Evolutionary conservation across 2,888 invertebrate genomes (phyloP).

Genomic region (Drosophila anceps): DNA sequence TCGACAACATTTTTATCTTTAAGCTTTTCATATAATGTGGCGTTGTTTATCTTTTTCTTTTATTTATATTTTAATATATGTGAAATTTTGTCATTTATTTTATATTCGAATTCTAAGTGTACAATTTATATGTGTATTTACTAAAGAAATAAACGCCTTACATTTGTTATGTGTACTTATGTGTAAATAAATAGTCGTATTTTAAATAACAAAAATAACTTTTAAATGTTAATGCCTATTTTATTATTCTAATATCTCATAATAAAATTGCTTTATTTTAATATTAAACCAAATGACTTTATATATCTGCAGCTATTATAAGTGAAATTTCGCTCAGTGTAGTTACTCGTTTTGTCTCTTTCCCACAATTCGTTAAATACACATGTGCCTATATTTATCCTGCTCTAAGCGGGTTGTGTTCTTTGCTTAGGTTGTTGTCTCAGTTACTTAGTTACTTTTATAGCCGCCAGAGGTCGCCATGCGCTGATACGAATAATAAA

Average conservation of each 20-base stretch:
- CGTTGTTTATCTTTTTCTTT: constrained; percentile 1
- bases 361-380: neutral
- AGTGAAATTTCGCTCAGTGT: constrained; percentile 41
- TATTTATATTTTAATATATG: constrained; percentile 9
- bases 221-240: neutral
- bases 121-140: constrained; percentile 45
- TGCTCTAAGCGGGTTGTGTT: constrained; percentile 24
- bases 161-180: constrained; percentile 74
- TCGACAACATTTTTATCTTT: constrained; percentile 33
- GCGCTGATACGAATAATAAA: fast-evolving
- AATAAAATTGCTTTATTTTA: neutral
- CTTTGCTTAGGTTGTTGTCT: constrained; percentile 9
- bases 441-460: neutral
- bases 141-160: constrained; percentile 46
- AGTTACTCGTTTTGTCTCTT: neutral
- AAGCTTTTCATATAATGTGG: constrained; percentile 46
- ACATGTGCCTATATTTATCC: neutral
- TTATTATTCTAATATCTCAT: neutral
- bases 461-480: neutral
- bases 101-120: constrained; percentile 40
- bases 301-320: too few species aligned
- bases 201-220: constrained; percentile 31
- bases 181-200: constrained; percentile 72
- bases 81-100: constrained; percentile 27
- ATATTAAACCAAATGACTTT: neutral